These are phyloP conservation scores for Sarcophaga caerulescens DNA, from an alignment of 2,888 invertebrate genomes.

Conservation along the genomic window DNA sequence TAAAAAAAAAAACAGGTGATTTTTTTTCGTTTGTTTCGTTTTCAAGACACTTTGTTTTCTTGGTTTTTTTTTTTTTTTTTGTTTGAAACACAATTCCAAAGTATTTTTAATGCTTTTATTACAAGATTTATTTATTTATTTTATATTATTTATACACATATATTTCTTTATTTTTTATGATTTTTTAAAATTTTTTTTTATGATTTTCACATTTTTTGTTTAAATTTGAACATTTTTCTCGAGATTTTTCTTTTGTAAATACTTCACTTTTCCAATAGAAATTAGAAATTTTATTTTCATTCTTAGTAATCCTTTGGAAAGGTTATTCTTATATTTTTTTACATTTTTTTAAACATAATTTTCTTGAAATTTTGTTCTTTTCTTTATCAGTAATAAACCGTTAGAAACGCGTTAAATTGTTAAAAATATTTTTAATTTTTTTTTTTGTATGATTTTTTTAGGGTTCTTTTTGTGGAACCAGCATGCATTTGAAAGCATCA, in stretches of 20 bases:
- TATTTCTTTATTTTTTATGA: constrained; percentile 11
- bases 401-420: constrained; percentile 37
- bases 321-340: not conserved
- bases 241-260: not conserved
- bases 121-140: not conserved
- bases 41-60: not conserved
- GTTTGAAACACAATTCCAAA: constrained; percentile 15
- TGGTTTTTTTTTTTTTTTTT: too few relatives aligned
- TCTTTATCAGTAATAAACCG: constrained; percentile 33
- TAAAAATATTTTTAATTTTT: not conserved
- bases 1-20: not conserved
- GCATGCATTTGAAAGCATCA: constrained; percentile 63
- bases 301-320: not conserved
- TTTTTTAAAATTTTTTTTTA: constrained; percentile 10
- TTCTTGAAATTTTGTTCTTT: constrained; percentile 45
- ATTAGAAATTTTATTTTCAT: not conserved
- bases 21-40: constrained; percentile 6
- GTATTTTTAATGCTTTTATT: constrained; percentile 27
- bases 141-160: not conserved
- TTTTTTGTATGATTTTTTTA: constrained; percentile 1
- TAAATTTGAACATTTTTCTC: not conserved
- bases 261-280: not conserved
- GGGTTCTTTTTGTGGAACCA: constrained; percentile 33
- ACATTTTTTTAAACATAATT: constrained; percentile 11
- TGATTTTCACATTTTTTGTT: not conserved